Evolutionary conservation across 2,797 vertebrate genomes (phyloP), one percentile per base, ranked within the genome.

Genomic region (Fringilla coelebs): DNA sequence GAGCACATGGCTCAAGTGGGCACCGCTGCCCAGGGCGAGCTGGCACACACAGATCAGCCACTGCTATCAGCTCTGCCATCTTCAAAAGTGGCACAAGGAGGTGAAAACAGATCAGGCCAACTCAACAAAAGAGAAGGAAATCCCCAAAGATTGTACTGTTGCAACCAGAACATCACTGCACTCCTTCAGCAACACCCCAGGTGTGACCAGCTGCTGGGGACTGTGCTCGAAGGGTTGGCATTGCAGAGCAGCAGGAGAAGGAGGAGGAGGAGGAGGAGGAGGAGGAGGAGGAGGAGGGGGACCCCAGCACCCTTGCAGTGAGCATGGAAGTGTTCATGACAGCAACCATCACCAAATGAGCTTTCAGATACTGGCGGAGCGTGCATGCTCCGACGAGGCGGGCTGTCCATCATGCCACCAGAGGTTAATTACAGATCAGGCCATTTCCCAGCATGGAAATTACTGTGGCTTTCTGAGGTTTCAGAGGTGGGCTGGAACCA

Each of bases 311-410:
- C 38, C 63, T 46, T 2, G 48, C 24, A 3, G 66, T 55, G 70
- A 81, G 67, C 54, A 45, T 20, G 63, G 71, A 73, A 41, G 49
- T 7, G n/a, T 31, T 36, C 15, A n/a, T 62, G 77, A 62, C 49
- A 76, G 60, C 78, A 63, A 85, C 67, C 52, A 66, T 54, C 84
- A 72, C 4, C 62, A 55, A 52, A 51, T 8, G 65, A 96, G 65
- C 41, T 85, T 31, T 41, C 2, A 11, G 34, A 45, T 12, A 17
- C 22, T 1, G 3, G 36, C 0, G 20, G 81, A 58, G 32, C 0
- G 0, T 11, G 55, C 38, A 4, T 2, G 2, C 31, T 2, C 4
- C 2, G 48, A 25, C 0, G 0, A n/a, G 45, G 13, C 0, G 0
- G 81, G 68, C 51, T 63, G 49, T 43, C 80, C 67, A 32, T 62